Base-by-base conservation (phyloP, 2,888 invertebrate genomes). In the Paralinhomoeus sp. region DNA sequence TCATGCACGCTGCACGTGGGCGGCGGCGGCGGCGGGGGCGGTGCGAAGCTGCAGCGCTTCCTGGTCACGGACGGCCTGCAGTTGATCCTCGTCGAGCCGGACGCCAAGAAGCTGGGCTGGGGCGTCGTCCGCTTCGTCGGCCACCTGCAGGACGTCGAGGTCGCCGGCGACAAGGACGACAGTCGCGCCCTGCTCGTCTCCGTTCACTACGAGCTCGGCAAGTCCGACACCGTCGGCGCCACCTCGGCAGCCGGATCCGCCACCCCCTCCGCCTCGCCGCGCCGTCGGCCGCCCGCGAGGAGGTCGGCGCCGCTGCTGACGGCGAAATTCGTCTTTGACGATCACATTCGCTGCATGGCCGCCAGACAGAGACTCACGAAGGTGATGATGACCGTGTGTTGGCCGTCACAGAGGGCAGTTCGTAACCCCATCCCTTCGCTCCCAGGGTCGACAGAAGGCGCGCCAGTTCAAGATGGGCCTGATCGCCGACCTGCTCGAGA, bases 271-370 rank as follows among this genome's bases (percentile, higher is more conserved):
- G 3, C 9, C 24, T 5, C 39, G 17, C 53, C 12, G 39, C n/a
- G n/a, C 50, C 48, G 21, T 51, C 54, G 24, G 41, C 43, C 37
- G 49, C 60, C 40, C 74, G 78, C 0, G n/a, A n/a, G n/a, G n/a
- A n/a, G n/a, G n/a, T n/a, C n/a, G n/a, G n/a, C n/a, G n/a, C 79
- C 83, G 1, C 64, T 84, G n/a, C 66, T 87, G 12, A 75, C 80
- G 3, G 82, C 85, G 13, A 84, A 80, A 65, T 91, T 97, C 65
- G 75, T 91, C 48, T 97, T 97, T 63, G 93, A 97, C 62, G 97
- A 97, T 68, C 91, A 93, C 62, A 97, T 97, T 53, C 73, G 93
- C 27, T 93, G 91, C 61, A 89, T 93, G 89, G 91, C 93, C 20
- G 93, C 93, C 23, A 93, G 91, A 60, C 93, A 93, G 64, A 81